Evolutionary conservation across 2,888 invertebrate genomes (phyloP).

Genomic region (Erebia ligea): DNA sequence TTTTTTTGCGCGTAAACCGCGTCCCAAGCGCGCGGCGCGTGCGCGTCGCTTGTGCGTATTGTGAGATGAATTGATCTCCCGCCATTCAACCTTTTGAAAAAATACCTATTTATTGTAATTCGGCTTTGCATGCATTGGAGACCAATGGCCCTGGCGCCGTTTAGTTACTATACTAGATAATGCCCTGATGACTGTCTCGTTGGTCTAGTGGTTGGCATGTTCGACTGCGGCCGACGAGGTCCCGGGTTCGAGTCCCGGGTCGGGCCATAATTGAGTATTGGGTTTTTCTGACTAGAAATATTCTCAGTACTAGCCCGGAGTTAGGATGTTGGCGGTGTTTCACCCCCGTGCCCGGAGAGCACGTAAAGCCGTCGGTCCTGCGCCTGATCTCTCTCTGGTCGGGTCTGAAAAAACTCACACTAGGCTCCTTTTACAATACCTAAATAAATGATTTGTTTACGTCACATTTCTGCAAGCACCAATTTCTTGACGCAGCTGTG

Average conservation of each 20-base stretch:
- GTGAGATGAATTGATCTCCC: constrained; percentile 57
- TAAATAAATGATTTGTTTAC: constrained; percentile 1
- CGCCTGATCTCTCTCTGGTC: too few species aligned
- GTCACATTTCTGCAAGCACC: neutral
- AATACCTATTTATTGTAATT: neutral
- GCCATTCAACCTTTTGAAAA: constrained; percentile 59
- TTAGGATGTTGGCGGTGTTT: too few species aligned
- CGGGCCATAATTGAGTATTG: too few species aligned
- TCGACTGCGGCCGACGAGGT: too few species aligned
- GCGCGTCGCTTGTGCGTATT: constrained; percentile 62
- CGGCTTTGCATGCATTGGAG: neutral
- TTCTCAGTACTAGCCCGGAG: too few species aligned
- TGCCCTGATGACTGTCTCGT: too few species aligned
- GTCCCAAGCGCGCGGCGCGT: constrained; percentile 66
- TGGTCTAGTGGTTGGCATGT: too few species aligned
- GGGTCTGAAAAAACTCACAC: neutral
- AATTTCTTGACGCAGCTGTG: constrained; percentile 5
- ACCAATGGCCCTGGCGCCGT: neutral
- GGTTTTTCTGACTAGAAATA: too few species aligned
- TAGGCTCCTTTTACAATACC: neutral
- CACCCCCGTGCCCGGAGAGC: too few species aligned
- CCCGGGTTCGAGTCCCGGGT: too few species aligned
- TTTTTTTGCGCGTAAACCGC: constrained; percentile 44
- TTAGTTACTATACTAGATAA: too few species aligned
- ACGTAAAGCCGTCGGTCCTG: too few species aligned